Evolutionary conservation across 2,113 vertebrate genomes (phyloP), one percentile per base, ranked within the genome.

Genomic region (Cettia cetti): DNA sequence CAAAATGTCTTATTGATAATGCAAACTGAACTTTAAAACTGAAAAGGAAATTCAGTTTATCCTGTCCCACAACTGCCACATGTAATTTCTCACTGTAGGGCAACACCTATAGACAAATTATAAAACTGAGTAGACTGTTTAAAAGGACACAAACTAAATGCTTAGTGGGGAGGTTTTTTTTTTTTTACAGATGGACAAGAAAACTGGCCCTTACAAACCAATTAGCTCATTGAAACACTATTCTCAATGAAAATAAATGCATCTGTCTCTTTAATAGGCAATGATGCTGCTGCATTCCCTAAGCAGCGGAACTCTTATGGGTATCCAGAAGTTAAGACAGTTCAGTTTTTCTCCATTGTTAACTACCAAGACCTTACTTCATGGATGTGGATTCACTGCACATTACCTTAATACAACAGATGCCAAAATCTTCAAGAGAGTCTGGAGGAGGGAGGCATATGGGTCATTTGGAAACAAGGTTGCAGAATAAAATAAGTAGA

Each of bases 21-120:
- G 9, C 23, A 86, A 91, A 78, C 7, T 37, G 39, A 66, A 50
- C 82, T 90, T 92, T 59, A 92, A 89, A 81, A 85, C 5, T 3
- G 37, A 90, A 94, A 94, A 80, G 37, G 66, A 92, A 96, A 96
- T 94, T 66, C 87, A 96, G 82, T 86, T 96, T 72, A 71, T 86
- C 83, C 90, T 92, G 77, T 92, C 83, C 39, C 77, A 63, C 33
- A 89, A n/a, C 18, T 33, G 65, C 50, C 45, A 74, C 26, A 22
- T n/a, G 61, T 75, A 78, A 59, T 65, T 92, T 70, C 45, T 94
- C 26, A 74, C 64, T 68, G 37, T 28, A 64, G 24, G 39, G 71
- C 71, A 49, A 42, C 54, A 76, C 15, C 45, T 74, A 56, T 19
- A 40, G 91, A 87, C 4, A 91, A 92, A 45, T 42, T 33, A 52